Evolutionary conservation across 92 coral and sea anemone species (phyloP).

Genomic region (Phymanthus crucifer): DNA sequence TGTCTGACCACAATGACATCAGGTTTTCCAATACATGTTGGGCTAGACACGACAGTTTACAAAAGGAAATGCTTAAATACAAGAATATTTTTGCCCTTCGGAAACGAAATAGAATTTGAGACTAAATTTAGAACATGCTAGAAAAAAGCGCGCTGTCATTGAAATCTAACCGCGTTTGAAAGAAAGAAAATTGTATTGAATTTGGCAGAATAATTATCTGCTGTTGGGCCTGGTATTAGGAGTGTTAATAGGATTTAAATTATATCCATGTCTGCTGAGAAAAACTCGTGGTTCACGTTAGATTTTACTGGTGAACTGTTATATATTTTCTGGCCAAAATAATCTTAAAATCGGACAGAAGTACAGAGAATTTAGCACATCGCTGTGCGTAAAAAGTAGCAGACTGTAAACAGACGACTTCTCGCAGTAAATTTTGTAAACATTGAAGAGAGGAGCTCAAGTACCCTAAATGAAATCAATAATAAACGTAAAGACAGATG

Average conservation of each 20-base stretch:
- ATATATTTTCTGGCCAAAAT: neutral
- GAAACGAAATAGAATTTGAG: neutral
- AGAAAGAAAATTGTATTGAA: neutral
- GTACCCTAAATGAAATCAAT: neutral
- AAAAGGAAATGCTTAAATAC: slow-evolving; percentile 4
- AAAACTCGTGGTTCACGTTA: neutral
- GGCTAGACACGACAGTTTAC: neutral
- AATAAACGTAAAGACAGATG: neutral
- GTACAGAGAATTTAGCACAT: neutral
- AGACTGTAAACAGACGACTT: too few species aligned
- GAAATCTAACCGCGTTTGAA: neutral
- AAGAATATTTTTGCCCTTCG: neutral
- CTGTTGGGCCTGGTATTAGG: neutral
- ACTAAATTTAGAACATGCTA: neutral
- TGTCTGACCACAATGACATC: neutral
- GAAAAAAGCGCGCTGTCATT: neutral
- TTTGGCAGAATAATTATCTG: neutral
- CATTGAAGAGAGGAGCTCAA: neutral
- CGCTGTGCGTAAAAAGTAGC: too few species aligned
- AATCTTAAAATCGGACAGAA: neutral
- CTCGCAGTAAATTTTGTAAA: neutral
- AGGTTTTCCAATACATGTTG: neutral
- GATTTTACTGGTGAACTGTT: too few species aligned
- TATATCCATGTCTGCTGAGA: neutral
- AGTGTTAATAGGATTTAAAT: neutral